These are phyloP conservation scores for Geodia barretti DNA, from an alignment of 37 sponge, comb jelly and placozoan genomes.

Conservation along the genomic window DNA sequence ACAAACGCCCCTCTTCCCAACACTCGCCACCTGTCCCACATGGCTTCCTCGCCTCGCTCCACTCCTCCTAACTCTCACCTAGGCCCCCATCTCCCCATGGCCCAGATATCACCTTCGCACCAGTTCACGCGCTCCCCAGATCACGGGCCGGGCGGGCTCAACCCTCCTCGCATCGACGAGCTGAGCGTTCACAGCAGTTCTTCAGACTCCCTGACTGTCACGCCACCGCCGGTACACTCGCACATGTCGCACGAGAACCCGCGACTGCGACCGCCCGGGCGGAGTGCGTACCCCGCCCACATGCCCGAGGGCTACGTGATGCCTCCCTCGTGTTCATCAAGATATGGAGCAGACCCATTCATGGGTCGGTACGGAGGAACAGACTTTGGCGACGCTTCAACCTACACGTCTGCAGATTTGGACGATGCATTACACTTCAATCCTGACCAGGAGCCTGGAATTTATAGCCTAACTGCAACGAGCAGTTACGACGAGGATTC, in stretches of 20 bases:
- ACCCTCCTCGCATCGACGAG: background rate
- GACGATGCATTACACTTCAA: slow-evolving; percentile 26
- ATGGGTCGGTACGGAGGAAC: background rate
- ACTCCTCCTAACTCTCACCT: background rate
- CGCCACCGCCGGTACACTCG: background rate
- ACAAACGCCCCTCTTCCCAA: background rate
- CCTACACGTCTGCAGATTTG: slow-evolving; percentile 45
- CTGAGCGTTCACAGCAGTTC: background rate
- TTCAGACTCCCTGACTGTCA: background rate
- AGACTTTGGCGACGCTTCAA: slow-evolving; percentile 39
- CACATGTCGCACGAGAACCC: background rate
- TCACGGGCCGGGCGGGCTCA: background rate
- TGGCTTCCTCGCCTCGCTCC: background rate
- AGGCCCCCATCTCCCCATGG: background rate
- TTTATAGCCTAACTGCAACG: slow-evolving; percentile 12
- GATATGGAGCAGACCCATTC: background rate
- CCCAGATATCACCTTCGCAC: background rate
- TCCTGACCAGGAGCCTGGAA: slow-evolving; percentile 4
- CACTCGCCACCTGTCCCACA: background rate
- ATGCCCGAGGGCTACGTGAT: slow-evolving; percentile 33
- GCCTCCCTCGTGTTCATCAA: background rate
- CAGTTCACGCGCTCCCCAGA: background rate
- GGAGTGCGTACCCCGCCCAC: background rate
- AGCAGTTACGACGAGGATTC: slow-evolving; percentile 8
- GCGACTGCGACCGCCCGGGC: background rate